Conservation (phyloP, 2,888 invertebrate species). For the Netelia fuscicornis region DNA sequence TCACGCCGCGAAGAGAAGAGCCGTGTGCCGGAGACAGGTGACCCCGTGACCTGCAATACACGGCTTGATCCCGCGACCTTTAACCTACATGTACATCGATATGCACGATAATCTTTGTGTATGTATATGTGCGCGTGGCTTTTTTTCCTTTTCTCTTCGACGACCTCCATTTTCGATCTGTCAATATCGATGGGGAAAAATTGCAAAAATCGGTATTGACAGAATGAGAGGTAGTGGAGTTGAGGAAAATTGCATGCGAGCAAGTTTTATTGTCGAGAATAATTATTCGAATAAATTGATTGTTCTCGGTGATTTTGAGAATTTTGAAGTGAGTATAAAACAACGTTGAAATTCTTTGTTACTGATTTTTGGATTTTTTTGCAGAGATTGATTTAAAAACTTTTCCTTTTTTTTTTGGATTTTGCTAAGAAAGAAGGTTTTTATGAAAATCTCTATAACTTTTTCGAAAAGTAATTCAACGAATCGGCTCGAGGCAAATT, state of each 20-base stretch:
- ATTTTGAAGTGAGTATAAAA: too few relatives aligned
- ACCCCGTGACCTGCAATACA: slow-evolving; percentile 52
- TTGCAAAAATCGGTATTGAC: not conserved
- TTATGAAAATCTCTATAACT: too few relatives aligned
- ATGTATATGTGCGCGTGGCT: not conserved
- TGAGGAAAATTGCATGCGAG: not conserved
- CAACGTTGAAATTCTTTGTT: too few relatives aligned
- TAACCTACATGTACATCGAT: slow-evolving; percentile 16
- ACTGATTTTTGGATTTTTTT: too few relatives aligned
- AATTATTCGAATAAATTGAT: not conserved
- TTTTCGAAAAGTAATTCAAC: too few relatives aligned
- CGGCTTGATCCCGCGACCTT: slow-evolving; percentile 57
- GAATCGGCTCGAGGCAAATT: too few relatives aligned
- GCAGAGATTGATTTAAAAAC: too few relatives aligned
- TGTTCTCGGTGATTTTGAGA: too few relatives aligned
- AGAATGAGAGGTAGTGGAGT: not conserved
- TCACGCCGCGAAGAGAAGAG: not conserved
- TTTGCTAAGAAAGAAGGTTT: too few relatives aligned
- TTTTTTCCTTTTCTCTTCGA: not conserved
- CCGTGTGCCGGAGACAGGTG: slow-evolving; percentile 45
- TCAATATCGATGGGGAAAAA: not conserved
- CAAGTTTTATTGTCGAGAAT: not conserved
- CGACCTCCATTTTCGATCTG: not conserved
- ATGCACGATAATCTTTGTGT: not conserved
- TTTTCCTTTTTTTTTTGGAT: too few relatives aligned